phyloP scores from a whole-genome alignment of 1,140 invertebrate species.

The Caenorhabditis briggsae region DNA sequence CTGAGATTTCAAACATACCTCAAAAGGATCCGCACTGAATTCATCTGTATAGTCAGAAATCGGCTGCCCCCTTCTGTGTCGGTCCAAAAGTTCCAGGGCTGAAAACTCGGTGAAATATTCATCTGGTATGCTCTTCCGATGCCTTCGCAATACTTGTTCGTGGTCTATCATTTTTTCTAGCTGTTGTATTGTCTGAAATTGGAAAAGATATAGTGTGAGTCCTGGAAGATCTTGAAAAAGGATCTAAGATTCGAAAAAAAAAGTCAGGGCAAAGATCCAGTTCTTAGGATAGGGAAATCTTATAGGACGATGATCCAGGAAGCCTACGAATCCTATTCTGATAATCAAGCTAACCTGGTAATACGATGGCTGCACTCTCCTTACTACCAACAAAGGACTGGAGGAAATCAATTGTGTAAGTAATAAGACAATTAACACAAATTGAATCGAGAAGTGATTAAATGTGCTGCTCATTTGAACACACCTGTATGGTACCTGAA shows the following conservation, averaged over 20 bases:
- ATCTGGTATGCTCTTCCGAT: constrained; percentile 46
- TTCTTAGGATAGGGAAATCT: too few relatives aligned
- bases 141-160: constrained; percentile 39
- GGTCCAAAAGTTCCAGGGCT: constrained; percentile 3
- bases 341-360: constrained; percentile 10
- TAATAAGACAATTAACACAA: constrained; percentile 1
- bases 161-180: constrained; percentile 41
- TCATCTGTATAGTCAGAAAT: constrained; percentile 44
- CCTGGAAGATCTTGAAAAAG: background rate
- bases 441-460: constrained; percentile 22
- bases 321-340: too few relatives aligned
- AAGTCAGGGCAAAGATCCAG: too few relatives aligned
- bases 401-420: constrained; percentile 19
- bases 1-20: background rate
- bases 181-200: constrained; percentile 30
- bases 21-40: constrained; percentile 48
- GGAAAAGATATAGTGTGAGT: background rate
- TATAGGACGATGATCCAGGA: too few relatives aligned
- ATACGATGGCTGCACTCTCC: background rate
- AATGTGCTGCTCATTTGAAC: constrained; percentile 48
- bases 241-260: too few relatives aligned
- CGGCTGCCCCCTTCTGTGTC: constrained; percentile 17
- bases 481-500: constrained; percentile 5
- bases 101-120: constrained; percentile 36
- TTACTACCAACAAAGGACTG: constrained; percentile 27